Evolutionary conservation across 2,888 invertebrate species (phyloP), one percentile per base, ranked within the genome.

Genomic region (Anorthoa munda): DNA sequence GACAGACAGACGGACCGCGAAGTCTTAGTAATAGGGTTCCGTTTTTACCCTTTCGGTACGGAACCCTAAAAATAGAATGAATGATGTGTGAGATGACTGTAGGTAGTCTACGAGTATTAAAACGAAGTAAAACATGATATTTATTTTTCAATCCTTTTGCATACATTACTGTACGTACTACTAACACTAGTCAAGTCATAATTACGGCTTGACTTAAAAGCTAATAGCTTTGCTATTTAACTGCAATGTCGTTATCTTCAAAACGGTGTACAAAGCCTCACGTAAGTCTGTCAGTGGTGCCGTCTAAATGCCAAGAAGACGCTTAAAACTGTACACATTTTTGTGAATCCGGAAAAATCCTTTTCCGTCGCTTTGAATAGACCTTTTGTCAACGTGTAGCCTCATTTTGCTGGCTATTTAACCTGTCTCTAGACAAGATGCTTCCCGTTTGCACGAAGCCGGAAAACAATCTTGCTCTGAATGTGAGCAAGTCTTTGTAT

Each of bases 381-480:
- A n/a, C 45, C 31, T 67, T 74, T 74, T 66, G 64, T n/a, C 59
- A n/a, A 17, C n/a, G 46, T 26, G 76, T 53, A 68, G 63, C 66
- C 65, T 68, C 72, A 72, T 77, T 77, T 61, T 63, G 51, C 61
- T 31, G 66, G 66, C 67, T 74, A 78, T 61, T 78, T 75, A 78
- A 58, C 65, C 61, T 66, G 64, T 60, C 45, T 55, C 53, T 61
- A 21, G 31, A 66, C 53, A 50, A 39, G 45, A 53, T n/a, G 65
- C 61, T 78, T 66, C 46, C 60, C 67, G 46, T 71, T 71, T 59
- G 53, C 39, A 55, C 56, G 56, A 45, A 50, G n/a, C 65, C 67
- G 60, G 70, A 75, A 82, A 69, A 82, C 58, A 66, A 71, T 75
- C 39, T 46, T 26, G 67, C 53, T 59, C 64, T 51, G 67, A 65